Conservation (phyloP, 2,797 vertebrate genomes). For the Lepus oiostolus region DNA sequence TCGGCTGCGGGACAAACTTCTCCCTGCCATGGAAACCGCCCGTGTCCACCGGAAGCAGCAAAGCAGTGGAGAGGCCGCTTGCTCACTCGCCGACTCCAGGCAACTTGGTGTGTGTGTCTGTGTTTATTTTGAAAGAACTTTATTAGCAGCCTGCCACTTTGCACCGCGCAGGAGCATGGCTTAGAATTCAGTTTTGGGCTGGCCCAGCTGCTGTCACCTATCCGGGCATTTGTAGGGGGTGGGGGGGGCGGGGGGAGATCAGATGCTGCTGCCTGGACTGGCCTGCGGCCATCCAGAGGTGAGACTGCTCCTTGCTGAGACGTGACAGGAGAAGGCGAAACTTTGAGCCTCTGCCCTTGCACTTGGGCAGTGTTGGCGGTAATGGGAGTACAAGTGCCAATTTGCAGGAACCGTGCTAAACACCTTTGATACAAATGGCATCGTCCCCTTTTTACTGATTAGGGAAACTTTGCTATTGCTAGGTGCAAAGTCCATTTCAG, state of each 20-base stretch:
- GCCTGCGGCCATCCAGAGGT: not conserved
- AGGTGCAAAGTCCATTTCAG: conserved; percentile 89
- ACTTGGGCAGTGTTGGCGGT: conserved; percentile 84
- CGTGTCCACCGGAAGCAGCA: not conserved
- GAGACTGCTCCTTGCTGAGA: conserved; percentile 63
- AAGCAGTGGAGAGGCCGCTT: not conserved
- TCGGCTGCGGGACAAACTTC: conserved; percentile 62
- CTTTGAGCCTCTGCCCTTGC: conserved; percentile 82
- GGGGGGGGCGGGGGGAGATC: too few species aligned
- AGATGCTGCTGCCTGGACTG: conserved; percentile 50
- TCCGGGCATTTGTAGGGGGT: not conserved
- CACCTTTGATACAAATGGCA: conserved; percentile 88
- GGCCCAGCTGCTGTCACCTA: conserved; percentile 42
- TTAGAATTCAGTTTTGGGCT: conserved; percentile 62
- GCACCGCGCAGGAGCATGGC: not conserved
- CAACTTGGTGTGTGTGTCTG: not conserved
- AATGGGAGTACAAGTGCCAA: conserved; percentile 88
- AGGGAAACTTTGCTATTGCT: conserved; percentile 89
- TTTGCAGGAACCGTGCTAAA: conserved; percentile 89
- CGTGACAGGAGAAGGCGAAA: conserved; percentile 78
- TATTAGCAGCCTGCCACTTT: conserved; percentile 53
- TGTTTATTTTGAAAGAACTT: conserved; percentile 68
- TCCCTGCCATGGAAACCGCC: not conserved
- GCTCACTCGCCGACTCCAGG: not conserved
- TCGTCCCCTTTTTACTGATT: conserved; percentile 86